Evolutionary conservation across 2,797 vertebrate genomes (phyloP).

Genomic region (Remorina albescens): DNA sequence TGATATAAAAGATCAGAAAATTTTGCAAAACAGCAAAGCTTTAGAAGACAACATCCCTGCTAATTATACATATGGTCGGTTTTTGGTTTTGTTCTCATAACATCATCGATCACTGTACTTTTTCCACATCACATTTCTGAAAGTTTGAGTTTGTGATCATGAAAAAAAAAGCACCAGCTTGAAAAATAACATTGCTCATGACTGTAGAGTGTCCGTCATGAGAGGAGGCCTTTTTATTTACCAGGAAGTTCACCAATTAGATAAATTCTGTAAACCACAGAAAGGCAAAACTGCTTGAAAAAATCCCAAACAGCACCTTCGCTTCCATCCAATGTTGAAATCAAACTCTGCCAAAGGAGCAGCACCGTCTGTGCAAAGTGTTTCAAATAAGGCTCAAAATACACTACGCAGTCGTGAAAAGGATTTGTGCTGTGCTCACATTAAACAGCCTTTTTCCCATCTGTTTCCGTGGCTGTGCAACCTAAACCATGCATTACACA

Average conservation of each 20-base stretch:
- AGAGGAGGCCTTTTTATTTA: background rate
- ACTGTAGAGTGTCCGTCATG: background rate
- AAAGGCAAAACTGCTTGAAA: background rate
- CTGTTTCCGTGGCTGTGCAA: background rate
- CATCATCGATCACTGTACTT: background rate
- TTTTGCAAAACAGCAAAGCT: background rate
- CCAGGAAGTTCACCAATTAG: background rate
- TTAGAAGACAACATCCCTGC: background rate
- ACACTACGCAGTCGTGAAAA: background rate
- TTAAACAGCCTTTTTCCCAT: background rate
- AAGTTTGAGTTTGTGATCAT: slow-evolving; percentile 5
- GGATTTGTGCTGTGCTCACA: background rate
- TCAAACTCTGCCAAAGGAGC: background rate
- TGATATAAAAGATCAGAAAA: background rate
- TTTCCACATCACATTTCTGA: background rate
- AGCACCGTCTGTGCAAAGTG: background rate
- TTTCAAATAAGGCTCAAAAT: background rate
- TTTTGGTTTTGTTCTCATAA: slow-evolving; percentile 2
- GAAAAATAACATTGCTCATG: background rate
- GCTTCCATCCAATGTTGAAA: background rate
- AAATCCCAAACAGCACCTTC: background rate
- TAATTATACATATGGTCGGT: background rate
- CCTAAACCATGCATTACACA: background rate
- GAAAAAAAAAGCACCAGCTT: background rate
- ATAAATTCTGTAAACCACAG: background rate